These are phyloP conservation scores for Trinorchestia longiramus DNA, from an alignment of 1,140 invertebrate species.

Conservation along the genomic window DNA sequence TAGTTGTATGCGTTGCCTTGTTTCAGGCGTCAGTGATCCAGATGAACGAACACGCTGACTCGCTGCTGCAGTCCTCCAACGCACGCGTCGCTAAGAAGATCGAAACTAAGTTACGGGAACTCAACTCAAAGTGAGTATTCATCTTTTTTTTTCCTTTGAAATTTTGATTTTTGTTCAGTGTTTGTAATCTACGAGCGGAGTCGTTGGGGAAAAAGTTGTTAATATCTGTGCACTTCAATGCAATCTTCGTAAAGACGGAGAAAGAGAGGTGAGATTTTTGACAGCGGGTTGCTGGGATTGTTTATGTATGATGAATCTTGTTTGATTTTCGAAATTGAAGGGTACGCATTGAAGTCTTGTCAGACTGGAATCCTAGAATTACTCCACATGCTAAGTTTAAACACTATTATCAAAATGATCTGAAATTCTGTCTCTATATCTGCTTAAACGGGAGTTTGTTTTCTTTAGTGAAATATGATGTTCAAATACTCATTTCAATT, in stretches of 20 bases:
- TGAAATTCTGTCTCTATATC: background rate
- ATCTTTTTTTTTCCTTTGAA: background rate
- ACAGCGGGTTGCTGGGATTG: background rate
- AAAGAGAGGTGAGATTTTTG: background rate
- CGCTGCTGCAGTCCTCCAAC: conserved; percentile 86
- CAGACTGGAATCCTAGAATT: background rate
- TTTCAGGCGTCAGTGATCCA: conserved; percentile 81
- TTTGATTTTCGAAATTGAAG: background rate
- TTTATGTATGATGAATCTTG: background rate
- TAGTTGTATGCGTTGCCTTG: background rate
- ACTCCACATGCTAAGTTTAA: background rate
- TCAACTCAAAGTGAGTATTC: conserved; percentile 74
- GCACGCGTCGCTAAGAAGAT: conserved; percentile 89
- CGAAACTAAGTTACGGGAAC: conserved; percentile 87
- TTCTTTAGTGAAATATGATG: background rate
- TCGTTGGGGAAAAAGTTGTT: background rate
- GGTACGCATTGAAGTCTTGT: background rate
- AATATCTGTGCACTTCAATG: background rate
- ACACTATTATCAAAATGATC: background rate
- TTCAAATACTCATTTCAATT: background rate
- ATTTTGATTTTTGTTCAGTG: background rate
- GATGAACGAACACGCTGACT: conserved; percentile 82
- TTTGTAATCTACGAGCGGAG: background rate
- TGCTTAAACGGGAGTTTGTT: background rate
- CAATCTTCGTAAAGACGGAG: background rate